Conservation (phyloP, 2,888 invertebrate genomes). For the Cheilosia pagana region DNA sequence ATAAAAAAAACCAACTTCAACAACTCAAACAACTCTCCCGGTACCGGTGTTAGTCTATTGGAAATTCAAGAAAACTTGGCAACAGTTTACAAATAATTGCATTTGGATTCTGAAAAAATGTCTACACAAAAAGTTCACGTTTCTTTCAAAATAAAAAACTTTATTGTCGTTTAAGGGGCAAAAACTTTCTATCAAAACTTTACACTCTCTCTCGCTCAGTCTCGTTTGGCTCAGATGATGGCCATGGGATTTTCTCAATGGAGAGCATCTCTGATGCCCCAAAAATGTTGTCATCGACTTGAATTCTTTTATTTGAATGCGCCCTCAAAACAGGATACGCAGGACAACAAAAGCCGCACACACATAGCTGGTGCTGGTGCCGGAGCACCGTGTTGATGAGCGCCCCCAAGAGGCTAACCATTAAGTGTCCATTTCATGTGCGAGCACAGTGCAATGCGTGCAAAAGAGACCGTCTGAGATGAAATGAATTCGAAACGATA, state of each 20-base stretch:
- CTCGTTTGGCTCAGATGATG: not conserved
- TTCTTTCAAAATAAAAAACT: constrained; percentile 47
- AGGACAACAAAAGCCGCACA: constrained; percentile 72
- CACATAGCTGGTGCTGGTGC: constrained; percentile 1
- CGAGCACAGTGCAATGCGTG: constrained; percentile 18
- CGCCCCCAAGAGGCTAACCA: constrained; percentile 49
- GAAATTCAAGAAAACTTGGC: constrained; percentile 33
- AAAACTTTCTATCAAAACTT: constrained; percentile 51
- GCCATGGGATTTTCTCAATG: not conserved
- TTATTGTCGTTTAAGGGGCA: constrained; percentile 33
- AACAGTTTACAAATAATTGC: constrained; percentile 65
- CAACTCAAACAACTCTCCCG: constrained; percentile 3
- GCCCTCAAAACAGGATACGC: constrained; percentile 73
- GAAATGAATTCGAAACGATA: constrained; percentile 48
- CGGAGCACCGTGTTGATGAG: not conserved
- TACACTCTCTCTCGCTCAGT: constrained; percentile 10
- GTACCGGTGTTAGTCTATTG: not conserved
- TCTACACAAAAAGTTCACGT: constrained; percentile 62
- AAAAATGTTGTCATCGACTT: constrained; percentile 60
- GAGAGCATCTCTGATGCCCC: constrained; percentile 43
- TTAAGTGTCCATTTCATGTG: constrained; percentile 70
- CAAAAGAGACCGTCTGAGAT: constrained; percentile 63
- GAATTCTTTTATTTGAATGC: constrained; percentile 65
- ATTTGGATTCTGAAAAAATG: constrained; percentile 49
- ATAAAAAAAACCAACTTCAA: not conserved